Conservation (phyloP, 1,140 invertebrate species). For the Pogonognathellus flavescens region DNA sequence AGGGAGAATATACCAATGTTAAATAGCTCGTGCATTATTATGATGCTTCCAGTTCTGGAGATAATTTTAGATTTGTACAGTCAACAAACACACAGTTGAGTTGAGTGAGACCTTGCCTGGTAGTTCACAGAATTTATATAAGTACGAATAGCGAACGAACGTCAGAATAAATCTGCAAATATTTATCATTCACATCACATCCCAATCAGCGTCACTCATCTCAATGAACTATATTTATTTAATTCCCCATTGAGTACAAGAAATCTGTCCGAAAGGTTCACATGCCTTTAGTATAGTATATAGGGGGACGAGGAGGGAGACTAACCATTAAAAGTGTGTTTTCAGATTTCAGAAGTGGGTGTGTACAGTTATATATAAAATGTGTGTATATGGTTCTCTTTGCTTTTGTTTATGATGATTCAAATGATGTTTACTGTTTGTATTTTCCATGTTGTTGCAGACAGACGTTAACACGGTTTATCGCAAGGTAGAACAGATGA, state of each 20-base stretch:
- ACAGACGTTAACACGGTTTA: constrained; percentile 79
- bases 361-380: too few species aligned
- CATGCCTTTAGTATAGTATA: too few species aligned
- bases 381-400: too few species aligned
- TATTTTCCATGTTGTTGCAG: constrained; percentile 70
- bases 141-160: neutral
- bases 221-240: neutral
- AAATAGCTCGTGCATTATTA: too few species aligned
- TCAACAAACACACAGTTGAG: neutral
- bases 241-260: neutral
- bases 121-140: neutral
- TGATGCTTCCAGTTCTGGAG: too few species aligned
- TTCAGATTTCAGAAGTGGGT: neutral
- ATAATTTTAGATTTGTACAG: neutral
- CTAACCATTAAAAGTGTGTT: neutral
- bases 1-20: too few species aligned
- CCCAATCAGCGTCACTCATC: neutral
- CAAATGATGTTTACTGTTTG: neutral
- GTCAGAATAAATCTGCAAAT: constrained; percentile 5
- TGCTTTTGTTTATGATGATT: neutral
- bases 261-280: too few species aligned
- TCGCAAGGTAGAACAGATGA: constrained; percentile 79
- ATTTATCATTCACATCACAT: neutral
- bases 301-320: too few species aligned
- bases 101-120: neutral